Evolutionary conservation across 2,797 vertebrate genomes (phyloP).

Genomic region (Vultur gryphus): DNA sequence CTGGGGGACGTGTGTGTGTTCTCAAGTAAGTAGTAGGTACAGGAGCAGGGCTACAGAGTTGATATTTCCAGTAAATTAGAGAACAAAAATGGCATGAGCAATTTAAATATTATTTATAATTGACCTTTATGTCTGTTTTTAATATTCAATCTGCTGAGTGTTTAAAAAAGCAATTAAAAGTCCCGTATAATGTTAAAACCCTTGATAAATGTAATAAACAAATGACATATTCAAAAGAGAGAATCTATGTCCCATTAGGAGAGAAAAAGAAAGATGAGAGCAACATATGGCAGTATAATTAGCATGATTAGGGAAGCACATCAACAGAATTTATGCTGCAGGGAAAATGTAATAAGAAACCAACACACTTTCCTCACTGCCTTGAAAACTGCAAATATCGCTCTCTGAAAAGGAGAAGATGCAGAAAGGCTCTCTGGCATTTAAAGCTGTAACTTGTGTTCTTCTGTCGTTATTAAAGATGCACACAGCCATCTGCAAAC

Average conservation of each 20-base stretch:
- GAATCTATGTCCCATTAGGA: conserved; percentile 65
- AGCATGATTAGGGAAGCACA: conserved; percentile 62
- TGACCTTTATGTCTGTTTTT: conserved; percentile 53
- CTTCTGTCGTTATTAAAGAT: conserved; percentile 57
- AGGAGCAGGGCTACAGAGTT: background rate
- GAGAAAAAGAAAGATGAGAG: conserved; percentile 65
- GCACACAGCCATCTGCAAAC: conserved; percentile 61
- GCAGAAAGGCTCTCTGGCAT: conserved; percentile 62
- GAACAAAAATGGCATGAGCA: conserved; percentile 18
- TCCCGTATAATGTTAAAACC: conserved; percentile 56
- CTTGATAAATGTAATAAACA: conserved; percentile 66
- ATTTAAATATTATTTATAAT: conserved; percentile 56
- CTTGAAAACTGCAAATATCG: conserved; percentile 61
- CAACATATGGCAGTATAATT: conserved; percentile 73
- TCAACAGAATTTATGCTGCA: conserved; percentile 57
- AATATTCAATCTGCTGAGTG: conserved; percentile 45
- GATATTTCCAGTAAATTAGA: conserved; percentile 39
- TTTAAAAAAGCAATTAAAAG: conserved; percentile 68
- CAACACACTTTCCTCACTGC: conserved; percentile 41
- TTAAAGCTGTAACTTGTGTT: conserved; percentile 67
- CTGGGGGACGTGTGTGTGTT: background rate
- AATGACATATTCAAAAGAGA: conserved; percentile 68
- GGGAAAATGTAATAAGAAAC: conserved; percentile 70
- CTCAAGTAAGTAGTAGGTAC: background rate
- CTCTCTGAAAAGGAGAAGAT: conserved; percentile 42